phyloP scores from a whole-genome alignment of 2,113 vertebrate genomes.

The Petroica traversi region DNA sequence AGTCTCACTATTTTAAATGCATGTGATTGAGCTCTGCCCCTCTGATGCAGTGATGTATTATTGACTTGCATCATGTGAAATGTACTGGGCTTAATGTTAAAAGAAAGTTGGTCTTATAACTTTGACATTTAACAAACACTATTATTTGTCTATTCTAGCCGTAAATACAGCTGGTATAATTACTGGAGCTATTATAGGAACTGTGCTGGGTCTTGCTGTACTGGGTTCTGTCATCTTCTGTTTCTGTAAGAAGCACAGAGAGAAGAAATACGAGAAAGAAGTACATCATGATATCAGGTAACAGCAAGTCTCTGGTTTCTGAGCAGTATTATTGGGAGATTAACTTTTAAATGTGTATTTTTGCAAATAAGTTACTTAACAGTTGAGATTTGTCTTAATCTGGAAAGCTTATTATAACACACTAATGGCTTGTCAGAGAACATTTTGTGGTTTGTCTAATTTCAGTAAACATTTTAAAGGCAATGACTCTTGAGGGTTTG shows the following conservation, averaged over 20 bases:
- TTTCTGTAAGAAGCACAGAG: constrained; percentile 84
- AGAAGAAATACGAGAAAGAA: constrained; percentile 96
- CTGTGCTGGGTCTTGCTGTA: constrained; percentile 82
- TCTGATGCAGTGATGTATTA: neutral
- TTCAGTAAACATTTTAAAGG: neutral
- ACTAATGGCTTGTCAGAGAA: neutral
- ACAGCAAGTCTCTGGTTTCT: neutral
- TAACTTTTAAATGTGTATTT: constrained; percentile 14
- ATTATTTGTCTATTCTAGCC: constrained; percentile 74
- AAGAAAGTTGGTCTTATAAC: neutral
- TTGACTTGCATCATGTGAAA: neutral
- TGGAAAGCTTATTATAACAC: neutral
- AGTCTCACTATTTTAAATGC: neutral
- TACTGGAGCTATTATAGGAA: constrained; percentile 82
- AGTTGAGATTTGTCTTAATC: neutral
- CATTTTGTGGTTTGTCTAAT: neutral
- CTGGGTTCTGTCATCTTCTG: constrained; percentile 84
- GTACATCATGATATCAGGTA: constrained; percentile 97
- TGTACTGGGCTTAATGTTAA: neutral
- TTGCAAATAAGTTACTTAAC: neutral
- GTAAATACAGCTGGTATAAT: constrained; percentile 86
- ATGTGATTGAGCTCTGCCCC: neutral
- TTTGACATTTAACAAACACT: neutral
- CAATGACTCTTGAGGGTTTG: neutral
- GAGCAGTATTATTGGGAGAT: neutral